Percentiles rank a stretch among this genome's conserved stretches.
Evolutionary conservation across 2,113 vertebrate species (phyloP).

Genomic region (Megalops atlanticus): DNA sequence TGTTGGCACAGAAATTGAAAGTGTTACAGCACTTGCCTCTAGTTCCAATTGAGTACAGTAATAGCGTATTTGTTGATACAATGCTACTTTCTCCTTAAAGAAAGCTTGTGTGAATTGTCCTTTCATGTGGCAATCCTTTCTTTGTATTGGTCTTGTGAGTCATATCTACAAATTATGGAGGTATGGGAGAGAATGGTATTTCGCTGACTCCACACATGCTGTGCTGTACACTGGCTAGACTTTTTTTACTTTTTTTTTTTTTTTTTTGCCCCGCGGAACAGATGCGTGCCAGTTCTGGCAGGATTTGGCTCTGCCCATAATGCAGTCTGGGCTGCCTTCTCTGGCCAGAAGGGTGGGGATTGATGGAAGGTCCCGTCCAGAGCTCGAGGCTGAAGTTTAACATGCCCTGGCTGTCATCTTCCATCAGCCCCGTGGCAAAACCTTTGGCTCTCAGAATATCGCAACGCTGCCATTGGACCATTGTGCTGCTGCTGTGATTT

Average conservation of each 20-base stretch:
- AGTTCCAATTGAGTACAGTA: not conserved
- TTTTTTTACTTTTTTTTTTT: conserved; percentile 1
- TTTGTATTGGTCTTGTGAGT: not conserved
- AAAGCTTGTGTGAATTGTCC: not conserved
- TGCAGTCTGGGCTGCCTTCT: not conserved
- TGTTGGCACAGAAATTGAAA: not conserved
- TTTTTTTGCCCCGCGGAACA: not conserved
- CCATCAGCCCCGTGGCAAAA: not conserved
- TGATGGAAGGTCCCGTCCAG: not conserved
- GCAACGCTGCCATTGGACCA: not conserved
- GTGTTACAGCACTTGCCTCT: not conserved
- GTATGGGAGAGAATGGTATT: not conserved
- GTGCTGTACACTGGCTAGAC: not conserved
- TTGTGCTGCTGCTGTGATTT: not conserved
- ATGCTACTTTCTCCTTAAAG: not conserved
- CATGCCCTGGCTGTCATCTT: not conserved
- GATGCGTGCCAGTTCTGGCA: not conserved
- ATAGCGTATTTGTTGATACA: not conserved
- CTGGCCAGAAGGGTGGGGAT: not conserved
- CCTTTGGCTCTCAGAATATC: not conserved
- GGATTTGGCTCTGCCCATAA: not conserved
- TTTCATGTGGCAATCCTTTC: not conserved
- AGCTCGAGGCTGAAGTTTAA: not conserved
- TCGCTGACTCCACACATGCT: not conserved
- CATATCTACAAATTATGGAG: not conserved